Evolutionary conservation across 2,797 vertebrate genomes (phyloP), one percentile per base, ranked within the genome.

Genomic region (Molossus molossus): DNA sequence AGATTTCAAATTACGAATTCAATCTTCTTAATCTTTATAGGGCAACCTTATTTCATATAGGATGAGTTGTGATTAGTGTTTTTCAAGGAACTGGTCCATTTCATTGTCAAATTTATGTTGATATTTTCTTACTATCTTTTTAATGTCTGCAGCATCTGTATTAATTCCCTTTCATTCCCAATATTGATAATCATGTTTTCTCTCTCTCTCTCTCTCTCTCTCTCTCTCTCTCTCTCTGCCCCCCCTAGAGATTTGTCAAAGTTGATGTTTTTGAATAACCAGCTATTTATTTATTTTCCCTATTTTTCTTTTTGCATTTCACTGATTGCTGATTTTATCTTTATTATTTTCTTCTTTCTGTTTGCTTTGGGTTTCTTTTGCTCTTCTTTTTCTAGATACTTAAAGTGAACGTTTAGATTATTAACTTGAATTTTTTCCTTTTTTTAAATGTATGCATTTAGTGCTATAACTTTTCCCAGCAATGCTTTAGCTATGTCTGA

Each of bases 101-200:
- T 77, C 27, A 15, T 88, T 65, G 58, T 53, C 23, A 14, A 88
- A 76, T 65, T 76, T 53, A 53, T 37, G n/a, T 29, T 65, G 45
- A 10, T 69, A 85, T 88, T 75, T 75, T 29, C n/a, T 87, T 55
- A n/a, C 40, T 86, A 58, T 45, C 11, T 23, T 77, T 53, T 53
- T 76, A 76, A 88, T 14, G 48, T 65, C 45, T 65, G 48, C n/a
- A 88, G 21, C 4, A 48, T 76, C 45, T 53, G 9, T 88, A 25
- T 75, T 87, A 73, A 87, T 73, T n/a, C 40, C 14, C 50, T 75
- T 75, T 87, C 55, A 87, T 62, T 62, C n/a, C 70, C 60, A 87
- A 75, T 62, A 62, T 17, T 75, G 58, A 60, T 60, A 45, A 37
- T 33, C 9, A 37, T 53, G 7, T 9, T 6, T 45, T 73, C 69